Evolutionary conservation across 1,140 invertebrate species (phyloP), one percentile per base, ranked within the genome.

Genomic region (Pseudomyrmex pallidus): DNA sequence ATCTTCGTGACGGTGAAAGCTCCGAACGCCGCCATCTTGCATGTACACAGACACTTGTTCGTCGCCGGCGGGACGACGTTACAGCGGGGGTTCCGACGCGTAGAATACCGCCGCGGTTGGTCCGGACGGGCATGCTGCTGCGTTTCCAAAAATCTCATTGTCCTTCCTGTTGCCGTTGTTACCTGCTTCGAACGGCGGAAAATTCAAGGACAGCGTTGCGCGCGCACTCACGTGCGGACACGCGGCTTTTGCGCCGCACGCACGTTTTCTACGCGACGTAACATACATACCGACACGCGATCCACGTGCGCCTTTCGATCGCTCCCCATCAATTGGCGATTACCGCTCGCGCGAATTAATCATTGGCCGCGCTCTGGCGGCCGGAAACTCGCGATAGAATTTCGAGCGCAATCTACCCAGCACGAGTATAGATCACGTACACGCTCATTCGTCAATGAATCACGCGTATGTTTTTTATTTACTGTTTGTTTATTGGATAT

Each of bases 1-100:
- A 85, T 78, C 62, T 82, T 78, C 70, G 74, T 74, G 80, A 88
- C 83, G 67, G 72, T 70, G 66, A 74, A 77, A 77, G 80, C 86
- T 84, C 90, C 90, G 87, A 90, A 84, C 89, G 85, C 80, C 85
- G 91, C 91, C 91, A 92, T 92, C 80, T 91, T 92, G 91, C 91
- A 91, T 77, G 91, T 91, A 91, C 74, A 92, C 91, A 90, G 87
- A 89, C 90, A 91, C 90, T 91, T 91, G 90, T 91, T 87, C 82
- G 44, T 46, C 15, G 64, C 22, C 73, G 82, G 48, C 35, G 68
- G 25, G 20, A 15, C 15, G 48, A 52, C 48, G 12, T n/a, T 22
- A 7, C 35, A 22, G 61, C 22, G 12, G 2, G 22, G n/a, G 46
- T 25, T 15, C 22, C 25, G 57, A 17, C 2, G 17, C 8, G 13